These are phyloP conservation scores for Ailurus styani DNA, from an alignment of 2,113 vertebrate species.

Conservation along the genomic window DNA sequence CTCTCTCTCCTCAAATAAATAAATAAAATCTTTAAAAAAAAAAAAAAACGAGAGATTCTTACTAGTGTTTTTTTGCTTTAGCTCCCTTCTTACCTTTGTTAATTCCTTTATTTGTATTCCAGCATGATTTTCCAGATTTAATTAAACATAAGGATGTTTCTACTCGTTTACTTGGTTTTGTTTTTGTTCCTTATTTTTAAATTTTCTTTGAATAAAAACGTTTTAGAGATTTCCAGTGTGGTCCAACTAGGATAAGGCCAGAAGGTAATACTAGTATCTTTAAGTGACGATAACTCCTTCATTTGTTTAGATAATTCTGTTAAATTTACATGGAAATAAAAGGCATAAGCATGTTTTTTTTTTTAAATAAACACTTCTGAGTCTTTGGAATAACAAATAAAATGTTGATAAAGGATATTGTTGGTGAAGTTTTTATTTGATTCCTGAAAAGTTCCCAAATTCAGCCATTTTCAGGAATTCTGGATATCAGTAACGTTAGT, in stretches of 20 bases:
- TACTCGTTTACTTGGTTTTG: neutral
- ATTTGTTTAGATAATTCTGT: neutral
- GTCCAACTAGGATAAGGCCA: neutral
- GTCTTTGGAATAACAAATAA: constrained; percentile 18
- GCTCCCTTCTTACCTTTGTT: constrained; percentile 29
- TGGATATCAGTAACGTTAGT: neutral
- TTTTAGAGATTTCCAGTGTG: constrained; percentile 26
- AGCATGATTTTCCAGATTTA: constrained; percentile 30
- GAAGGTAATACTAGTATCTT: neutral
- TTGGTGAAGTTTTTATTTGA: constrained; percentile 5
- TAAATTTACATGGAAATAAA: constrained; percentile 35
- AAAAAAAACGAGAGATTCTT: constrained; percentile 44
- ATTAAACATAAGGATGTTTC: constrained; percentile 21
- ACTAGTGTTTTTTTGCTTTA: constrained; percentile 40
- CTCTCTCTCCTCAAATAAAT: no score
- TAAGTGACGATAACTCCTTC: neutral
- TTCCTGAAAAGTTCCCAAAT: neutral
- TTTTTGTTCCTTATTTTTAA: neutral
- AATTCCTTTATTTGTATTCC: constrained; percentile 32
- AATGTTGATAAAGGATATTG: constrained; percentile 20
- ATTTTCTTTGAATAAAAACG: constrained; percentile 1
- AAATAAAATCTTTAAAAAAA: no score
- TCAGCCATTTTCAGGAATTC: neutral
- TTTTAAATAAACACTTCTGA: constrained; percentile 24
- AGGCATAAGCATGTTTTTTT: constrained; percentile 35